Base-by-base conservation (phyloP, 2,113 vertebrate species). In the Anhinga anhinga region DNA sequence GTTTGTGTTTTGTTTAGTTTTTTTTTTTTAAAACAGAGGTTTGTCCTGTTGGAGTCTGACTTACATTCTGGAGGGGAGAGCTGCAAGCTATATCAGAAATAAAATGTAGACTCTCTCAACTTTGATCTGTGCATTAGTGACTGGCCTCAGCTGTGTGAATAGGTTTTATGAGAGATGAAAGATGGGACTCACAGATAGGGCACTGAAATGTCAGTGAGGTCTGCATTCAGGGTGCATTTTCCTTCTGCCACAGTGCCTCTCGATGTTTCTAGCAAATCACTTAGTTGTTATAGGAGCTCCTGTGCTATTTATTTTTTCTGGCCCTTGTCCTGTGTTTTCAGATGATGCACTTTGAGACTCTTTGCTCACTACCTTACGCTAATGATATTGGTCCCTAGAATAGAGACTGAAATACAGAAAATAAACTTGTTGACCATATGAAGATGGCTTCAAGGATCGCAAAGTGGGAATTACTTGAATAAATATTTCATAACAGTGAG, bases 171-270 rank as follows among this genome's bases (percentile, higher is more conserved):
- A 29, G 42, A 65, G 42, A 11, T 36, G 27, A 32, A 58, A 44
- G 44, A 17, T 25, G 44, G 74, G 38, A 10, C 19, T 66, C 4
- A 0, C 0, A 1, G 15, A 9, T 8, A 11, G 17, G 30, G 30
- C 30, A 18, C 9, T 25, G 52, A 36, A 32, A 18, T 50, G 22
- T n/a, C 8, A 0, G 21, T 19, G 18, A 56, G 20, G 7, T 74
- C 62, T 62, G 80, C 36, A n/a, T 79, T 49, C 36, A 25, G 66
- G 5, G 21, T 2, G 10, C 13, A 1, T 44, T 50, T 50, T 44
- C 15, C 15, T 61, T 69, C 40, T 82, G 45, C 45, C 36, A 13
- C 22, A 7, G 34, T 13, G 13, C 71, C 34, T 78, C 36, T 12
- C 19, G 9, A 15, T 36, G 14, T 56, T 56, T 63, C 44, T 58